Conservation (phyloP, 1,140 invertebrate species). For the Drosophila pallidifrons region DNA sequence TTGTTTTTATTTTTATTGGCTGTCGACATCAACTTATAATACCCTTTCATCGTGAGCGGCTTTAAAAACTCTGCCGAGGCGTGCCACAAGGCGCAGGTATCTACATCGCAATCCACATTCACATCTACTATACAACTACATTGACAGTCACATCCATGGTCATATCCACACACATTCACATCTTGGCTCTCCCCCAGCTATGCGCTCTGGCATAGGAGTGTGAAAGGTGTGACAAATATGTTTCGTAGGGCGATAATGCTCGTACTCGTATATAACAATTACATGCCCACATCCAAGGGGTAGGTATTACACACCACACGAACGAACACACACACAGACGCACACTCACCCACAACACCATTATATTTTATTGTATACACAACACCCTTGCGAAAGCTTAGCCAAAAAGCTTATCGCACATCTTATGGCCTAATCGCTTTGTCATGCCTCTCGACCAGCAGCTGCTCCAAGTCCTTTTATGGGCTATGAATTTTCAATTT, state of each 20-base stretch:
- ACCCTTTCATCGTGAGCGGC: no score
- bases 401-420: conserved; percentile 22
- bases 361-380: conserved; percentile 3
- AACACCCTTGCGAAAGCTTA: conserved; percentile 25
- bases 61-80: conserved; percentile 29
- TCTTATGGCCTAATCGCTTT: conserved; percentile 22
- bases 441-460: conserved; percentile 16
- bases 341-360: background rate
- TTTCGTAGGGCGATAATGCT: conserved; percentile 54
- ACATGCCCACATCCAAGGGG: conserved; percentile 35
- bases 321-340: background rate
- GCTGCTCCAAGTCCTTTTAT: conserved; percentile 15
- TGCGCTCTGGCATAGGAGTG: conserved; percentile 28
- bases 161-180: background rate
- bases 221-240: conserved; percentile 73
- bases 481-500: conserved; percentile 25
- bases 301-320: conserved; percentile 24
- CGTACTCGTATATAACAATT: conserved; percentile 45
- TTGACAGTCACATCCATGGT: no score
- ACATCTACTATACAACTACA: no score
- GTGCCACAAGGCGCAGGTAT: conserved; percentile 46
- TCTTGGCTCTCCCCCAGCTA: conserved; percentile 17
- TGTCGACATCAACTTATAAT: no score
- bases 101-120: conserved; percentile 35
- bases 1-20: no score